A percentile compares a stretch with the other conserved stretches of the same genome.
These are phyloP conservation scores for Muntiacus reevesi DNA, from an alignment of 2,113 vertebrate genomes.

Conservation along the genomic window DNA sequence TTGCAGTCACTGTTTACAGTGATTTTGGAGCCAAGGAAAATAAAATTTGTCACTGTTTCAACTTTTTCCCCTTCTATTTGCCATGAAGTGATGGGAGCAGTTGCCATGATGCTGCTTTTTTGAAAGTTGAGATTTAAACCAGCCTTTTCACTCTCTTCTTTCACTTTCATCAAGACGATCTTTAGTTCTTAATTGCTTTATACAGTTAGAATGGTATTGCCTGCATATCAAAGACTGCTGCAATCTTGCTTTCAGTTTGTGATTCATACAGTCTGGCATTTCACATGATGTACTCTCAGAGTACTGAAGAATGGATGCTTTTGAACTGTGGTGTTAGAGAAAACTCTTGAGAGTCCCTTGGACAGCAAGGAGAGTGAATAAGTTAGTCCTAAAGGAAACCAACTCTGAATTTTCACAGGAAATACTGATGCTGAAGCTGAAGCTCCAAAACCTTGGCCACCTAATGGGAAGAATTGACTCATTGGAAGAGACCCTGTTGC, in stretches of 20 bases:
- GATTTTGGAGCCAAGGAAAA: not conserved
- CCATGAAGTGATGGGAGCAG: not conserved
- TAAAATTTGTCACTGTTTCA: not conserved
- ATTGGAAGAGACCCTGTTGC: not conserved
- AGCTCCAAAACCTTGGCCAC: not conserved
- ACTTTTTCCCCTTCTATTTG: not conserved
- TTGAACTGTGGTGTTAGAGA: not conserved
- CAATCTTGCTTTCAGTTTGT: not conserved
- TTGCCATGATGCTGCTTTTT: not conserved
- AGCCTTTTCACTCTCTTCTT: not conserved
- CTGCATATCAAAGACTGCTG: not conserved
- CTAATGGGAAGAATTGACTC: not conserved
- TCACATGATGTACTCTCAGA: not conserved
- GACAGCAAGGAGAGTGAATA: not conserved
- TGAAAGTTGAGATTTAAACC: not conserved
- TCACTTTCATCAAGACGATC: not conserved
- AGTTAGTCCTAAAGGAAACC: not conserved
- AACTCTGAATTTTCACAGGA: not conserved
- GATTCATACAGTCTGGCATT: not conserved
- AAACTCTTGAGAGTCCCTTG: not conserved
- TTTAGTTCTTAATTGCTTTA: not conserved
- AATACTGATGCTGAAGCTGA: not conserved
- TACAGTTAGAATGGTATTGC: not conserved
- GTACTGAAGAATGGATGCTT: not conserved
- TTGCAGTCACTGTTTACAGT: not conserved